Percentiles rank a stretch among this genome's conserved stretches.
Conservation (phyloP, 2,113 vertebrate species). For the Puffinus mauretanicus region DNA sequence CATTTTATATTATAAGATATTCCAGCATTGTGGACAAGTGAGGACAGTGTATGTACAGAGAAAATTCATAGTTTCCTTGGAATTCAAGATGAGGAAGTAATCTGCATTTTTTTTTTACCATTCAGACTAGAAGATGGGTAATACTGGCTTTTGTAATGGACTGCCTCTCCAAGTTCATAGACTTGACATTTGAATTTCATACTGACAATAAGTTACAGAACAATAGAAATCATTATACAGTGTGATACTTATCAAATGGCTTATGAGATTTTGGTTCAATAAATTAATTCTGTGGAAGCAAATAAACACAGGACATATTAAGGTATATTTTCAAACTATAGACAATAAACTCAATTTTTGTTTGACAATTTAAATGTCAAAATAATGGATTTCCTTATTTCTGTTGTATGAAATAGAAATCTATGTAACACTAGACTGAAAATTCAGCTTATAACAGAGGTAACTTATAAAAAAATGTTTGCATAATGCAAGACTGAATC, state of each 20-base stretch:
- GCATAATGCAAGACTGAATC: background rate
- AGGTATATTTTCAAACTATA: background rate
- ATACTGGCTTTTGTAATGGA: background rate
- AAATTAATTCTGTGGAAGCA: background rate
- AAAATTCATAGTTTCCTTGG: background rate
- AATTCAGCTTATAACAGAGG: background rate
- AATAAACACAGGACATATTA: background rate
- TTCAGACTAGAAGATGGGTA: background rate
- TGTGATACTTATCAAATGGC: background rate
- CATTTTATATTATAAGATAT: background rate
- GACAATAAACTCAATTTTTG: background rate
- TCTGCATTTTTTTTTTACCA: background rate
- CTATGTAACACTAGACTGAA: background rate
- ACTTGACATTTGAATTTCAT: background rate
- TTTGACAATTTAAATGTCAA: background rate
- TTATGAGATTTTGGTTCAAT: constrained; percentile 1
- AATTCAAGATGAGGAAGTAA: background rate
- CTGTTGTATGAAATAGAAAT: background rate
- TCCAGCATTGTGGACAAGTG: background rate
- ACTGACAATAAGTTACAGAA: background rate
- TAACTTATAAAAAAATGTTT: background rate
- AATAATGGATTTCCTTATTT: background rate
- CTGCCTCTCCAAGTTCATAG: background rate
- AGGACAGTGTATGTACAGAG: background rate
- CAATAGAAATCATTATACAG: background rate